phyloP scores from a whole-genome alignment of 1,140 invertebrate genomes.

The Melanaphis sacchari region DNA sequence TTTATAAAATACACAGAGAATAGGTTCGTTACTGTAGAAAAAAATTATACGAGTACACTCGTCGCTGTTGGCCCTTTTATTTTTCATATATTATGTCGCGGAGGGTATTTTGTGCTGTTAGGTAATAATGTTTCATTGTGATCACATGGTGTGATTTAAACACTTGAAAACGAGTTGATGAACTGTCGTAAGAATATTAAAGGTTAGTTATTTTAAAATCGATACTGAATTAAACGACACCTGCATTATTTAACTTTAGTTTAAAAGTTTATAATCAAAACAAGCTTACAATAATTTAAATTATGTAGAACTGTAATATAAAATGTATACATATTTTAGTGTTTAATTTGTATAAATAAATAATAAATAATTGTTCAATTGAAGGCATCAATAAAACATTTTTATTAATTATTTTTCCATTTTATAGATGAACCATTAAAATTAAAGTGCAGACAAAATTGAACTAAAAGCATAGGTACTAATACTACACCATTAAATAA shows the following conservation, averaged over 20 bases:
- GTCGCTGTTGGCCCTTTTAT: conserved; percentile 13
- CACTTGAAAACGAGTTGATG: neutral
- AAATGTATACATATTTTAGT: neutral
- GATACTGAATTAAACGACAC: neutral
- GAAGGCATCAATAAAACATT: too few relatives aligned
- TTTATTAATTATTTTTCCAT: too few relatives aligned
- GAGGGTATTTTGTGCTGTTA: conserved; percentile 6
- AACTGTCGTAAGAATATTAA: neutral
- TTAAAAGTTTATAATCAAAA: neutral
- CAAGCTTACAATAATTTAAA: too few relatives aligned
- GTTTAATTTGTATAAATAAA: neutral
- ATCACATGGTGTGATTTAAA: neutral
- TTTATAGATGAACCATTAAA: too few relatives aligned
- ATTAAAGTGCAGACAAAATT: too few relatives aligned
- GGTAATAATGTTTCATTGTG: conserved; percentile 27
- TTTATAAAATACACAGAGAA: neutral
- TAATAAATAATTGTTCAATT: too few relatives aligned
- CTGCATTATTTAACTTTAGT: neutral
- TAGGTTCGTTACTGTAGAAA: conserved; percentile 40
- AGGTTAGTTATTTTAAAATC: neutral
- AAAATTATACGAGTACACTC: conserved; percentile 23
- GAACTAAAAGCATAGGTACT: too few relatives aligned
- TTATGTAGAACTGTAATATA: neutral
- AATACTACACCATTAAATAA: too few relatives aligned
- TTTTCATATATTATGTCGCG: neutral